Base-by-base conservation (phyloP, 2,888 invertebrate species). In the Gortyna flavago region DNA sequence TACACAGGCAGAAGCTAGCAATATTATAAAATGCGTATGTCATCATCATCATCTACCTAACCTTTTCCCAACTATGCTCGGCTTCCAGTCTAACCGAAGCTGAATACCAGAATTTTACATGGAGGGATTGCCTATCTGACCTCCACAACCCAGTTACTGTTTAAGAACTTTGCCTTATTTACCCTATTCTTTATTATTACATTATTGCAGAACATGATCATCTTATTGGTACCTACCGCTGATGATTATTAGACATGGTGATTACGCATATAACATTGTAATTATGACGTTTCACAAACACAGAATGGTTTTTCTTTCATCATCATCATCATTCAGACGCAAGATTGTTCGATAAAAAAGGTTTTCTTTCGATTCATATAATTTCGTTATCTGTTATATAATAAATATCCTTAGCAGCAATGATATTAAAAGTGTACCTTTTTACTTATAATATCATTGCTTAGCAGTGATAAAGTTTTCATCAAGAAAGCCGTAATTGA, bases 201-300 rank as follows among this genome's bases (percentile, higher is more conserved):
- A n/a, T 66, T 66, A 59, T 21, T 48, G 32, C n/a, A 54, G 54
- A 57, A 59, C 11, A 38, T 71, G 57, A 16, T 79, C 64, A 79
- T 68, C 41, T 61, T 41, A 29, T 35, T 16, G 9, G 2, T n/a
- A 65, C 32, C 3, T 32, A 65, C 21, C 11, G 9, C 35, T 71
- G 73, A 61, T 73, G 66, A 66, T 66, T n/a, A 66, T 80, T 61
- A 41, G 25, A 44, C 59, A 41, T 54, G 59, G 59, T 74, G 74
- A 72, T 72, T 80, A 65, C 18, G 54, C n/a, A 21, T 1, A 38
- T n/a, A n/a, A n/a, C n/a, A 18, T 57, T 21, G 21, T 62, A 81
- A 79, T 62, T 61, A 75, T 79, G 11, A 74, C 16, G 75, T 62
- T 62, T 79, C n/a, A 61, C 29, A 62, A 79, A 9, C 61, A 21